These are phyloP conservation scores for Caligus rogercresseyi DNA, from an alignment of 1,140 invertebrate genomes.

Conservation along the genomic window DNA sequence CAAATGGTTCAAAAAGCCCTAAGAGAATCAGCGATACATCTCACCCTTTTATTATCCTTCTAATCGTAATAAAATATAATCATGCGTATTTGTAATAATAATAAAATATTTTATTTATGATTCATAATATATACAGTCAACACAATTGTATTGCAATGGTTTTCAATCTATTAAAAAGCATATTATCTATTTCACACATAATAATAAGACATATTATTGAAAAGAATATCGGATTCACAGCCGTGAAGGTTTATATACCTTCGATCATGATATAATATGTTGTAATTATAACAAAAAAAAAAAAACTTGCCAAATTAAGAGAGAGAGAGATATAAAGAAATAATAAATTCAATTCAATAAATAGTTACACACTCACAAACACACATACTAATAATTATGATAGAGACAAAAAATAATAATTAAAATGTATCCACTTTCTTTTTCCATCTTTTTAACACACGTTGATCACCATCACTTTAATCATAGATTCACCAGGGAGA, in stretches of 20 bases:
- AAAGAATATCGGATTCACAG: not conserved
- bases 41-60: not conserved
- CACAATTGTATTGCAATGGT: not conserved
- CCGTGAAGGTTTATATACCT: not conserved
- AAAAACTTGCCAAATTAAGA: not conserved
- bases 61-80: not conserved
- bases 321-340: not conserved
- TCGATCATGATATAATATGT: no score
- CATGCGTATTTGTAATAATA: not conserved
- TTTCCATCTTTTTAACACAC: not conserved
- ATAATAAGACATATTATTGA: not conserved
- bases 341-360: not conserved
- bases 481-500: not conserved
- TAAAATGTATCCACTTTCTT: not conserved
- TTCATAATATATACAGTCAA: not conserved
- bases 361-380: no score
- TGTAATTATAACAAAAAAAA: not conserved
- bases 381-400: no score
- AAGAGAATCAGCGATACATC: not conserved
- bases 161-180: not conserved
- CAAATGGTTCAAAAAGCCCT: slow-evolving; percentile 1
- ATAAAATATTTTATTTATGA: not conserved
- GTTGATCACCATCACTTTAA: not conserved
- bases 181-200: not conserved
- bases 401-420: not conserved